Base-by-base conservation (phyloP, 2,797 vertebrate species). In the Apodemus agrarius region DNA sequence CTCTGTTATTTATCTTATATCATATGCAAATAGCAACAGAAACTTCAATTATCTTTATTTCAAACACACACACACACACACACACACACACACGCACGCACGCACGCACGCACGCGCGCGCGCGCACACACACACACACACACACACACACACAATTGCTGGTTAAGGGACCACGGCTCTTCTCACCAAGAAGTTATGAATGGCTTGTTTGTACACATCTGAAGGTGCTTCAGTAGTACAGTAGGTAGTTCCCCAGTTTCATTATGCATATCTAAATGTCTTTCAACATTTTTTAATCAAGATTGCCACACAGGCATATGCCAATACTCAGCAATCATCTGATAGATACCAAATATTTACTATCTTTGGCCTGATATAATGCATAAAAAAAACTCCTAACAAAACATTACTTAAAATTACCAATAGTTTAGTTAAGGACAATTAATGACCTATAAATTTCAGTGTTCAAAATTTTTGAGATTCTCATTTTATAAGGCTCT, bases 21-120 rank as follows among this genome's bases (percentile, higher is more conserved):
- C 95, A 98, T 98, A 98, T 98, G 98, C 98, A 98, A 98, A 98
- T 98, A 98, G 67, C 34, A 37, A 98, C 93, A 97, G 96, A 98
- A 97, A 98, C 98, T 96, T 98, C 97, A 98, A 98, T 98, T 98
- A 98, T 98, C 97, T 98, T 97, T 98, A 98, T 98, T 98, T 98
- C 98, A 98, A 98, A 98, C 12, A 31, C 26, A 29, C 26, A 65
- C 26, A 31, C 63, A 65, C n/a, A 43, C 43, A 43, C 43, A 43
- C 43, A 43, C 43, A 43, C 43, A 43, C 43, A 43, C 43, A 43
- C 43, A 43, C 43, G 6, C 43, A 43, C 43, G 6, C 63, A 65
- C 24, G 29, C 61, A 63, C 61, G 29, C 61, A 26, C 61, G 29
- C 61, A 63, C 61, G n/a, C n/a, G n/a, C n/a, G n/a, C n/a, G n/a